Base-by-base conservation (phyloP, 1,140 invertebrate species). In the Orius insidiosus region DNA sequence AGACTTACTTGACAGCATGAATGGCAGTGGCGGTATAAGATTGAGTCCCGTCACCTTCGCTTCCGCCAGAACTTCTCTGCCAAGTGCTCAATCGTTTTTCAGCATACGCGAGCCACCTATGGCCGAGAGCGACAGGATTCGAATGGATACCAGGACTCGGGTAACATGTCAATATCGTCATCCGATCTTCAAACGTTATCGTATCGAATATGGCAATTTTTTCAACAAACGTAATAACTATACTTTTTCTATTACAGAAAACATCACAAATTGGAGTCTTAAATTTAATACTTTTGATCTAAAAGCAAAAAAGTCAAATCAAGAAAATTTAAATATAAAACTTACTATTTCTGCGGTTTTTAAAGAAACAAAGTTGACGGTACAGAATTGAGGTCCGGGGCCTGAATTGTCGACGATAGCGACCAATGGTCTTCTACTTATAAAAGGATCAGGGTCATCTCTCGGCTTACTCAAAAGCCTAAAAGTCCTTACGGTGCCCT, bases 1-100 rank as follows among this genome's bases (percentile, higher is more conserved):
- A 5, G 31, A 7, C 13, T 41, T 43, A 51, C 66, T 96, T 96
- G 14, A 92, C 92, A 14, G 90, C 90, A 64, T 92, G 89, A 10
- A 97, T 72, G 38, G 96, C 84, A 1, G 88, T 92, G 1, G 92
- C 89, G 42, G 90, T 93, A 58, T 96, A 96, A 54, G 89, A 94
- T 56, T 86, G 80, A 53, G 74, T 70, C 24, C 65, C 67, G 31
- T 72, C 68, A 55, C 72, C 70, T 50, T 56, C 67, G 57, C 72
- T 69, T 3, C 76, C 76, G 13, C 75, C 75, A 52, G 66, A 65
- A 31, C 70, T 74, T 55, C 74, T 69, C 49, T 71, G 67, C 35
- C 67, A 56, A 2, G 70, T 61, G 7, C 71, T 60, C 18, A 78
- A 55, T 59, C 71, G 59, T 46, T 68, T 67, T 52, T 80, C 77